Evolutionary conservation across 2,113 vertebrate species (phyloP).

Genomic region (Australoheros scitulus): DNA sequence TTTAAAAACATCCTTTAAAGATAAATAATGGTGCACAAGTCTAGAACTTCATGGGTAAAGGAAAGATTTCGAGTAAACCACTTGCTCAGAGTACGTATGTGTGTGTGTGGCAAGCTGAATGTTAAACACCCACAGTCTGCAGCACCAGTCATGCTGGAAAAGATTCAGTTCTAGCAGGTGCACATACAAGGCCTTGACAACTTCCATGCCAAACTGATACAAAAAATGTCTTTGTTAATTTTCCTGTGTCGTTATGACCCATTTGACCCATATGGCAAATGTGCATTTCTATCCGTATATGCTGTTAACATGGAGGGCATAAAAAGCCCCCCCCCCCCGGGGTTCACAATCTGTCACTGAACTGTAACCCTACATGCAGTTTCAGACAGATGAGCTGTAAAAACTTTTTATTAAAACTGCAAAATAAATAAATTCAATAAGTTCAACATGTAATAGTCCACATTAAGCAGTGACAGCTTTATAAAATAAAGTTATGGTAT

Average conservation of each 20-base stretch:
- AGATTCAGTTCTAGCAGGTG: conserved; percentile 76
- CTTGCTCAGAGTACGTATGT: conserved; percentile 49
- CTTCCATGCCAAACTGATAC: conserved; percentile 6
- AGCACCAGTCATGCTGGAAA: conserved; percentile 63
- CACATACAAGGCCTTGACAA: conserved; percentile 51
- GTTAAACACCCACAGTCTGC: conserved; percentile 65
- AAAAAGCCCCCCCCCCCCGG: background rate
- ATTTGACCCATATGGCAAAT: background rate
- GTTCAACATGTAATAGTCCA: background rate
- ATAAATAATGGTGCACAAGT: background rate
- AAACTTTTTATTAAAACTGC: background rate
- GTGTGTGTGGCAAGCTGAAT: conserved; percentile 65
- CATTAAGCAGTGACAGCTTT: background rate
- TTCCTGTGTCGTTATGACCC: background rate
- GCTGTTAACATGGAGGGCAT: background rate
- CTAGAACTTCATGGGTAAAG: background rate
- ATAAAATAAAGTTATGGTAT: background rate
- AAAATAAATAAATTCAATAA: too few species aligned
- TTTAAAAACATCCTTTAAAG: background rate
- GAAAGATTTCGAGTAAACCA: conserved; percentile 6
- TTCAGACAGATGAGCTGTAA: background rate
- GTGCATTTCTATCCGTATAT: background rate
- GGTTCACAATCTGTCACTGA: background rate
- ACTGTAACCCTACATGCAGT: background rate
- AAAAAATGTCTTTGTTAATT: conserved; percentile 26